Conservation (phyloP, 2,113 vertebrate genomes). For the Etia nguti region DNA sequence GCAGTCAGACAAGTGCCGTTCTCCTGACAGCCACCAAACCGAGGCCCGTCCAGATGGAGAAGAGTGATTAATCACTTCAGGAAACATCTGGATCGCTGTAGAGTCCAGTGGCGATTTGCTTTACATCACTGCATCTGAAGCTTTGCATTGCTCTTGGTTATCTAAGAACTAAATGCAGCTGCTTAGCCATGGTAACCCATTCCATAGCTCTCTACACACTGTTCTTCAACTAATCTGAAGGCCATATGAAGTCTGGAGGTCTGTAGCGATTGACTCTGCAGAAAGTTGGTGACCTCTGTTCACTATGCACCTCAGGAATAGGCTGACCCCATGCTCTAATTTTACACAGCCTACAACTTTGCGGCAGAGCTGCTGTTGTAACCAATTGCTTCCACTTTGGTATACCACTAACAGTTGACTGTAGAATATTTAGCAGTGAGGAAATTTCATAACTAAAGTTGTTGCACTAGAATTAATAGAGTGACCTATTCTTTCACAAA, state of each 20-base stretch:
- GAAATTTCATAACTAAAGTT: background rate
- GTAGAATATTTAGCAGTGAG: background rate
- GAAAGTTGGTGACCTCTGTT: background rate
- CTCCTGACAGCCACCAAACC: background rate
- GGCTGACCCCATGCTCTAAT: background rate
- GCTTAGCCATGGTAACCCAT: background rate
- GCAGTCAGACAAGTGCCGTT: background rate
- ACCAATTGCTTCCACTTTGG: background rate
- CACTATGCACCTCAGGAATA: background rate
- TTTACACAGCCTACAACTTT: background rate
- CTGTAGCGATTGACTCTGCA: background rate
- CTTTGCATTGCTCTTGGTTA: background rate
- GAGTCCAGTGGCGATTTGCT: background rate
- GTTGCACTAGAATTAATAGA: background rate
- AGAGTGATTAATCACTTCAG: background rate
- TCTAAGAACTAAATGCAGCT: background rate
- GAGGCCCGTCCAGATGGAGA: background rate
- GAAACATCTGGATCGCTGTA: background rate
- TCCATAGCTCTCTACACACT: background rate
- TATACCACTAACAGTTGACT: background rate
- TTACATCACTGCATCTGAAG: background rate
- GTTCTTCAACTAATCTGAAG: background rate
- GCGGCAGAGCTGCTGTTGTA: fast-evolving
- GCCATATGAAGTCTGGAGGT: background rate
- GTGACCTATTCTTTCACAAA: background rate